Percentiles rank a stretch among this genome's conserved stretches.
Evolutionary conservation across 2,888 invertebrate genomes (phyloP).

Genomic region (Hypsopygia costalis): DNA sequence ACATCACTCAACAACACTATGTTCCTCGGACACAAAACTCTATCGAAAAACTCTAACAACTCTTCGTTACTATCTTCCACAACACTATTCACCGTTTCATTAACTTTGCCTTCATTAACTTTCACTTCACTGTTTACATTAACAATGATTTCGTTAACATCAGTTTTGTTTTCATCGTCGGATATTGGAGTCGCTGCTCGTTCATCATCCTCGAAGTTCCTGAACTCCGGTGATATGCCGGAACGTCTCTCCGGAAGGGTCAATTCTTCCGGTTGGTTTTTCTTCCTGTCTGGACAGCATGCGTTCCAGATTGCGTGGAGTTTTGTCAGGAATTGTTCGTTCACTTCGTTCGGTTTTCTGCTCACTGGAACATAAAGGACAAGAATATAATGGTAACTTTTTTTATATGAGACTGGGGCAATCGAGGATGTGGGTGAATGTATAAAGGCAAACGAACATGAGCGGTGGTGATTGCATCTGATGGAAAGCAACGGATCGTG

Average conservation of each 20-base stretch:
- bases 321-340: constrained; percentile 37
- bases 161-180: constrained; percentile 37
- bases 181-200: constrained; percentile 41
- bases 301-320: constrained; percentile 53
- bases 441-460: no score
- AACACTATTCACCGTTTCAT: constrained; percentile 9
- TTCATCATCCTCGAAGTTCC: constrained; percentile 47
- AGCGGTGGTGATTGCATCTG: no score
- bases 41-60: constrained; percentile 50
- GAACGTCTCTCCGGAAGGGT: constrained; percentile 32
- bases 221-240: constrained; percentile 43
- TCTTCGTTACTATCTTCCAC: constrained; percentile 17
- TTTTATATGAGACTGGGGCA: no score
- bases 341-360: constrained; percentile 45
- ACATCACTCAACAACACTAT: constrained; percentile 48
- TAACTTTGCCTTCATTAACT: constrained; percentile 13
- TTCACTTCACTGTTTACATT: constrained; percentile 14
- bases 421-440: no score
- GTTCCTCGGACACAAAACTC: constrained; percentile 61
- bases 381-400: no score
- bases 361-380: constrained; percentile 43
- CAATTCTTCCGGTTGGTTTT: constrained; percentile 29
- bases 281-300: constrained; percentile 55
- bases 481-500: no score
- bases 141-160: constrained; percentile 13